Evolutionary conservation across 53 echinoderm and acorn worm genomes (phyloP), one percentile per base, ranked within the genome.

Genomic region (Temnopleurus reevesii): DNA sequence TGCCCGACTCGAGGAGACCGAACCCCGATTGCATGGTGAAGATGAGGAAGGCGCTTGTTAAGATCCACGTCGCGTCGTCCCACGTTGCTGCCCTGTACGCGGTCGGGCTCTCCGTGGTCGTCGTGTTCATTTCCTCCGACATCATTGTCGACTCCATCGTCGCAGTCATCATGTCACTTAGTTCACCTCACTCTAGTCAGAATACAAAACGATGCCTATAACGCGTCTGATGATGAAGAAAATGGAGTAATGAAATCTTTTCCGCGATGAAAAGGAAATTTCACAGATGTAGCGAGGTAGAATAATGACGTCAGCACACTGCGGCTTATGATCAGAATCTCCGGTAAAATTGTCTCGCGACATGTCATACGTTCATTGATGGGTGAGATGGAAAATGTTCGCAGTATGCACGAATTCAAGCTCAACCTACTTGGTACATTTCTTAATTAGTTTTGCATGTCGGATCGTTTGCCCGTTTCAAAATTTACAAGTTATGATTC

Each of bases 21-120:
- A 97, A 97, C 3, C 97, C 97, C n/a, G 97, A 95, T 76, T 95
- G 97, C 97, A 96, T 96, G 35, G 97, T 96, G 58, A 96, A 96
- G 33, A 96, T 96, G n/a, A 95, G 95, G 58, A 97, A 97, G 54
- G 95, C 92, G 77, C 93, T 97, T 31, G 97, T 95, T 1, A 95
- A 76, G 38, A 97, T 94, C 97, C 95, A 97, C 1, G 97, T 97
- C 0, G 97, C 92, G 77, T 96, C 97, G 35, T 96, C 97, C 95
- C 95, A 95, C 12, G 88, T 87, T 71, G 88, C 46, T 45, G 85
- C 85, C 19, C 85, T 30, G 26, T 85, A 85, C 60, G 85, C 85
- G 3, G 85, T 85, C 30, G 61, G 61, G 29, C 60, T 85, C 46
- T 85, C 85, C 27, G 85, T 85, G 13, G 61, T 83, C 80, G 80